A percentile compares a stretch with the other conserved stretches of the same genome.
phyloP scores from a whole-genome alignment of 2,113 vertebrate species.

The Mellivora capensis region DNA sequence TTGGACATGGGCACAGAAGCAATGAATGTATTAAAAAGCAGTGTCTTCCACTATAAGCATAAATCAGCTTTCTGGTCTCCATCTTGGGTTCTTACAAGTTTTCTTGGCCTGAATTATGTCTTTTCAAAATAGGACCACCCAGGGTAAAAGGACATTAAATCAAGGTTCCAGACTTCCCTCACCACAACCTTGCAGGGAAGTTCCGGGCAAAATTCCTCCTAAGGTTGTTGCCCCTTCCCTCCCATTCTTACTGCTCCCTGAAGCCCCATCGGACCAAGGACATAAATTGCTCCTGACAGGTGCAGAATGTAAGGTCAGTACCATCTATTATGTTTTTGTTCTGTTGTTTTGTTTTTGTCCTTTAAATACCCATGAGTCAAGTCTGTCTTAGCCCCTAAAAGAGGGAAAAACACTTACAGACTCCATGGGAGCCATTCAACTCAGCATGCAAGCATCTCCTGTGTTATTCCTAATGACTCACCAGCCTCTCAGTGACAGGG shows the following conservation, averaged over 20 bases:
- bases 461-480: neutral
- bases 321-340: neutral
- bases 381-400: neutral
- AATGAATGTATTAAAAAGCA: neutral
- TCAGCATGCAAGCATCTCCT: neutral
- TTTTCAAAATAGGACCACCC: neutral
- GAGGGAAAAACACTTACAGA: neutral
- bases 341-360: neutral
- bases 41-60: neutral
- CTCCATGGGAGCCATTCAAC: neutral
- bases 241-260: neutral
- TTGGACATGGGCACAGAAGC: neutral
- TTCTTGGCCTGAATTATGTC: neutral
- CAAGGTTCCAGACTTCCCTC: neutral
- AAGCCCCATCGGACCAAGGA: neutral
- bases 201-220: neutral
- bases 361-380: neutral
- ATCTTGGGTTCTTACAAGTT: neutral
- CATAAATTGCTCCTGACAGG: neutral
- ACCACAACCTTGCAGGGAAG: neutral
- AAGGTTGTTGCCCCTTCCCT: neutral
- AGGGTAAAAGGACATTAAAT: neutral
- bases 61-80: neutral
- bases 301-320: neutral
- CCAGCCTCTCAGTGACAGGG: neutral